Conservation (phyloP, 2,113 vertebrate species). For the Clarias macrocephalus region DNA sequence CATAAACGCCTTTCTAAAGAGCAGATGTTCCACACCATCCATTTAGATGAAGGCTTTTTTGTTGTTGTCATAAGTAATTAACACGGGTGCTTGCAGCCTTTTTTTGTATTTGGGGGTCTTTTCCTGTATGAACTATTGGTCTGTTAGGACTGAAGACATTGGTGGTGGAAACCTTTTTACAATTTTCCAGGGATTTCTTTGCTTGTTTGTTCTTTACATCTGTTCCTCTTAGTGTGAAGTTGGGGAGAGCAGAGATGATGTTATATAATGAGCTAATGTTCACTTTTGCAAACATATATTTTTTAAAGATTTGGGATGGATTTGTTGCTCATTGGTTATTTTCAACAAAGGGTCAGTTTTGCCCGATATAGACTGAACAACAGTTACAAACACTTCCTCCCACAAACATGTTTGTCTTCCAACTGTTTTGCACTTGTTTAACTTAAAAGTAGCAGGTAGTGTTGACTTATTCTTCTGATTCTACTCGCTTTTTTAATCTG, state of each 20-base stretch:
- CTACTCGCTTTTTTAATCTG: too few relatives aligned
- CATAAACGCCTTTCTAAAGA: background rate
- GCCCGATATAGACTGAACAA: background rate
- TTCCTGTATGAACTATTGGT: background rate
- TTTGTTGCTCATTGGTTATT: background rate
- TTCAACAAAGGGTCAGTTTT: background rate
- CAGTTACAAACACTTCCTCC: background rate
- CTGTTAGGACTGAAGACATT: background rate
- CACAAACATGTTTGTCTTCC: background rate
- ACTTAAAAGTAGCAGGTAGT: background rate
- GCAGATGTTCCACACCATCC: constrained; percentile 33
- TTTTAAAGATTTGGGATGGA: background rate
- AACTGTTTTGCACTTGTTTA: background rate
- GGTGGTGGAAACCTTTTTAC: background rate
- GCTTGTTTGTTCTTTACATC: background rate
- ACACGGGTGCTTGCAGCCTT: constrained; percentile 53
- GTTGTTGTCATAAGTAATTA: constrained; percentile 72
- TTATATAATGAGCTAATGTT: background rate
- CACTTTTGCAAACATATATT: background rate
- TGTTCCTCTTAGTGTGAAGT: background rate
- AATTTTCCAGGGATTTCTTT: background rate
- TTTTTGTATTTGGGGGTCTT: background rate
- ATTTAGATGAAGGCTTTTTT: constrained; percentile 57
- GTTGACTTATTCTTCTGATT: background rate
- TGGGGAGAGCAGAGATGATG: background rate